Evolutionary conservation across 2,888 invertebrate species (phyloP), one percentile per base, ranked within the genome.

Genomic region (Tetragnatha montana): DNA sequence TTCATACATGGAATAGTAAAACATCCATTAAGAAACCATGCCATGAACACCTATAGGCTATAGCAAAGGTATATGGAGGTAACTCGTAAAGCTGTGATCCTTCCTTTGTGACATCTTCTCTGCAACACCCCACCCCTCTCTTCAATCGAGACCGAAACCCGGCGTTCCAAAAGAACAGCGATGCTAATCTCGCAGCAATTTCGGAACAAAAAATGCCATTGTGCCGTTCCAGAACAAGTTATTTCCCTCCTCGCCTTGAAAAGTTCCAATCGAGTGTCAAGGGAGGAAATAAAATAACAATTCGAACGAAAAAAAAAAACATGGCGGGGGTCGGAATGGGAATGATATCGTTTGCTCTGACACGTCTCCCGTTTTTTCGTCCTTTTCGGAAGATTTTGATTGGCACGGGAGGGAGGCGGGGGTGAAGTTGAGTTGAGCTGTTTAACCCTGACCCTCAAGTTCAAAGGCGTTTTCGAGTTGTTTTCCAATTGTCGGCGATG

Each of bases 271-370:
- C 73, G 50, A 82, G 71, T 82, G 73, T 21, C 78, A 60, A 60
- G 60, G 14, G 17, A 12, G 12, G 60, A 17, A 60, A 60, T 60
- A 17, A 17, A 17, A 60, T 17, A 17, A 60, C 14, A 60, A 60
- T 17, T 60, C 12, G 17, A 60, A 60, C 4, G 17, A 10, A 4
- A 60, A 8, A 12, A 12, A 14, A 17, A 60, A 10, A 8, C 6
- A 4, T 12, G 60, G 60, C 4, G 6, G 6, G 60, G 60, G 60
- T 12, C 17, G 60, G 17, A 60, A 60, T 60, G 12, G 60, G 60
- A 60, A 60, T 60, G 74, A 74, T 85, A 79, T 85, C 85, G 76
- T 85, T 85, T 85, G 21, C 85, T 79, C 78, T 87, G 88, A 82
- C 88, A 88, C 78, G 78, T 87, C 51, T 71, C 78, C 82, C 82